These are phyloP conservation scores for Rhinoderma darwinii DNA, from an alignment of 2,113 vertebrate species.

Conservation along the genomic window DNA sequence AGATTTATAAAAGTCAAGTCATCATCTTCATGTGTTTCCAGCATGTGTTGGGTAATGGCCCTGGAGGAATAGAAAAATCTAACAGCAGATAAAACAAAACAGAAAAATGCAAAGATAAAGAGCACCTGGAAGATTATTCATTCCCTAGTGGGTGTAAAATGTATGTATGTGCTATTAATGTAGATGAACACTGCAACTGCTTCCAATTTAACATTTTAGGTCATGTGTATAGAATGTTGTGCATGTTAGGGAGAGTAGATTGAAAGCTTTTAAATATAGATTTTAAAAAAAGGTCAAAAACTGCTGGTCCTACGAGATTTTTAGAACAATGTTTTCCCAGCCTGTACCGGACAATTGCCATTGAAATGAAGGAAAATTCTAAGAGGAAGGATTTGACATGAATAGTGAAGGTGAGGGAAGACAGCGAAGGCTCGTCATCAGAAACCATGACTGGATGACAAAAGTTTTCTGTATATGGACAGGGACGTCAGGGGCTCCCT, in stretches of 20 bases:
- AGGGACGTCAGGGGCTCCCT: no score
- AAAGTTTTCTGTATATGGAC: no score
- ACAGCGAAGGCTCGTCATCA: no score
- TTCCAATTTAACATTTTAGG: conserved; percentile 40
- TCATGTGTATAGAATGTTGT: conserved; percentile 1
- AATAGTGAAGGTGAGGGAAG: no score
- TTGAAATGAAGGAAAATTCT: not conserved
- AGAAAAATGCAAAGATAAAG: conserved; percentile 43
- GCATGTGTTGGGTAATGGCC: conserved; percentile 45
- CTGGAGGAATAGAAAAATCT: conserved; percentile 36
- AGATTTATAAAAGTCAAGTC: not conserved
- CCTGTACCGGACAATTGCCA: not conserved
- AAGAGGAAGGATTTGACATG: not conserved
- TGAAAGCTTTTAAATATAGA: not conserved
- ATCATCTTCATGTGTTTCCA: conserved; percentile 16
- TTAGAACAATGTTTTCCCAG: no score
- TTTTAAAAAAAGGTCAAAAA: no score
- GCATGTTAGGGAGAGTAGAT: not conserved
- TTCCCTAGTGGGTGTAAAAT: not conserved
- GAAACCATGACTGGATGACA: no score
- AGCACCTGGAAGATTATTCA: conserved; percentile 35
- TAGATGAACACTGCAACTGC: conserved; percentile 11
- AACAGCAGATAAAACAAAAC: conserved; percentile 47
- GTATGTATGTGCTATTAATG: conserved; percentile 40
- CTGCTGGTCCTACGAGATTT: no score